phyloP scores from a whole-genome alignment of 2,888 invertebrate genomes.

The Lithosia quadra region DNA sequence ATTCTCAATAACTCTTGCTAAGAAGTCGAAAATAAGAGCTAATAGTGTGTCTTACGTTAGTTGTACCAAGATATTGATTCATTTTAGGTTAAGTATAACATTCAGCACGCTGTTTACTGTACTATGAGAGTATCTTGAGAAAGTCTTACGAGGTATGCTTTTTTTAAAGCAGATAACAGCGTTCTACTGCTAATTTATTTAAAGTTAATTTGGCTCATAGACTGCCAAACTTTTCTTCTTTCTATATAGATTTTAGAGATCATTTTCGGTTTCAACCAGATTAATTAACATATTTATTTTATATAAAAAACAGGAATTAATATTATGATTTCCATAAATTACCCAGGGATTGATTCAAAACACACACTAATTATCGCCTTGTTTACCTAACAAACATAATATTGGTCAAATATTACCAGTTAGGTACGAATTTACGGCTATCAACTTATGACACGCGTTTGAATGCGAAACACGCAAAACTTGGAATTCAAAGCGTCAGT shows the following conservation, averaged over 20 bases:
- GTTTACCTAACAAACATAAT: background rate
- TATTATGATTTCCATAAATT: background rate
- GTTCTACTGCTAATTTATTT: background rate
- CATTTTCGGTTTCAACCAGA: background rate
- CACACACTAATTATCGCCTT: background rate
- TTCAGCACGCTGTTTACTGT: no score
- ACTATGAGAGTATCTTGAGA: no score
- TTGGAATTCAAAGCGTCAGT: slow-evolving; percentile 62
- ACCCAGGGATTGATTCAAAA: background rate
- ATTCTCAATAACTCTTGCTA: background rate
- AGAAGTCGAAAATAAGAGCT: background rate
- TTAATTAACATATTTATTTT: background rate
- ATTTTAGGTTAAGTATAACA: background rate
- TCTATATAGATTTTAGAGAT: background rate
- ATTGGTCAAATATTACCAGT: slow-evolving; percentile 10
- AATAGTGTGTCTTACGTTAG: background rate
- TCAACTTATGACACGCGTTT: slow-evolving; percentile 44
- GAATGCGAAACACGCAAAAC: slow-evolving; percentile 51
- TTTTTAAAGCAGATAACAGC: no score
- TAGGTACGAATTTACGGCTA: slow-evolving; percentile 25
- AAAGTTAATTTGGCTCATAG: background rate
- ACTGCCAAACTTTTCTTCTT: background rate
- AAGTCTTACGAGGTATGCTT: no score
- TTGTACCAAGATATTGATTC: background rate
- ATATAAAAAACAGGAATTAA: background rate